Percentiles rank a stretch among this genome's conserved stretches.
Conservation (phyloP, 2,797 vertebrate species). For the Sebastes trivittatus region DNA sequence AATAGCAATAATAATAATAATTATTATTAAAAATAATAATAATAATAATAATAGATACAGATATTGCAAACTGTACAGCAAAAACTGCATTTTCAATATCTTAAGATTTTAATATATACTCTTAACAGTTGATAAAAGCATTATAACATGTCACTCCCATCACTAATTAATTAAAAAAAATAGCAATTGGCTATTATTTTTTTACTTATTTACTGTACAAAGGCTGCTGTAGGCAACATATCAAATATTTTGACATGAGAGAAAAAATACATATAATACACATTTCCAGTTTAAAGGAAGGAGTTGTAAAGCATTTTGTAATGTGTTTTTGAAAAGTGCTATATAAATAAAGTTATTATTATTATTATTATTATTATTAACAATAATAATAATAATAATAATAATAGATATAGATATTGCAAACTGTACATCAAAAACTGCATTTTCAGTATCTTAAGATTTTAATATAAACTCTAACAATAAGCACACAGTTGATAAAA, state of each 20-base stretch:
- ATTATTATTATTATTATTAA: no score
- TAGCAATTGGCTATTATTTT: neutral
- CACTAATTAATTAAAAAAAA: neutral
- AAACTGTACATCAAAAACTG: neutral
- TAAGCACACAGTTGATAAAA: neutral
- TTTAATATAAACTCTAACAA: neutral
- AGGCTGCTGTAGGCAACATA: neutral
- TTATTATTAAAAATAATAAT: no score
- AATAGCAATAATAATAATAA: no score
- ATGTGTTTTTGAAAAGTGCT: no score
- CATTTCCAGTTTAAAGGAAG: no score
- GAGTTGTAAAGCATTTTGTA: no score
- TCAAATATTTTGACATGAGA: neutral
- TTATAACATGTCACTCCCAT: neutral
- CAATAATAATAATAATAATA: no score
- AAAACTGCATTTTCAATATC: neutral
- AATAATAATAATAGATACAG: no score
- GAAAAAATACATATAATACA: no score
- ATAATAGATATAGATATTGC: no score
- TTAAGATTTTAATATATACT: neutral
- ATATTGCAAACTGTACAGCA: neutral
- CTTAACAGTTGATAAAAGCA: neutral
- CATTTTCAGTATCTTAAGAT: neutral
- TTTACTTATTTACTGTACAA: neutral
- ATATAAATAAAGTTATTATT: no score